phyloP scores from a whole-genome alignment of 2,888 invertebrate species.

The Diploptera punctata region DNA sequence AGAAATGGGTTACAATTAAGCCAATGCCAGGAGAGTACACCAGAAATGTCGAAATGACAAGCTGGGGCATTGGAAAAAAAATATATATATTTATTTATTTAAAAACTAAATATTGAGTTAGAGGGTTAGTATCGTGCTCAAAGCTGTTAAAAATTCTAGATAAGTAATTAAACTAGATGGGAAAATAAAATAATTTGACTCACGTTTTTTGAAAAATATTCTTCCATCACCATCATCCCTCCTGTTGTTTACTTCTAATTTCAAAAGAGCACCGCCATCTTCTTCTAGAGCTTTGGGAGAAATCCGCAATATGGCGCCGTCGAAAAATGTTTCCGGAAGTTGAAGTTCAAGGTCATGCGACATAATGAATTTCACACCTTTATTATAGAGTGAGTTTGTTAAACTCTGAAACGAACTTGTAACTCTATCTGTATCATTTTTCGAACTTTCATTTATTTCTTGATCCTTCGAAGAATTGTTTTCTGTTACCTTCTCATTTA shows the following conservation, averaged over 20 bases:
- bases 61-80: too few species aligned
- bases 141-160: too few species aligned
- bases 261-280: constrained; percentile 72
- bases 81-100: too few species aligned
- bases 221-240: constrained; percentile 58
- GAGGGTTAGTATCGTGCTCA: too few species aligned
- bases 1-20: too few species aligned
- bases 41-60: too few species aligned
- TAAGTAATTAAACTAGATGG: too few species aligned
- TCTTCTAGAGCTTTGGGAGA: constrained; percentile 76
- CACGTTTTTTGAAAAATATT: constrained; percentile 70
- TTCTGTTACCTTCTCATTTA: constrained; percentile 23
- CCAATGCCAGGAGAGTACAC: too few species aligned
- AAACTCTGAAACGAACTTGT: constrained; percentile 68
- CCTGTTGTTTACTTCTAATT: constrained; percentile 71
- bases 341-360: constrained; percentile 77
- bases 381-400: constrained; percentile 72
- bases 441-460: constrained; percentile 27
- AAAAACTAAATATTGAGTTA: too few species aligned
- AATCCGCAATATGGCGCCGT: constrained; percentile 74
- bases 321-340: constrained; percentile 75
- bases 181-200: too few species aligned
- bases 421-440: not conserved
- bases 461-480: constrained; percentile 46
- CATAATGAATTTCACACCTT: constrained; percentile 74